These are phyloP conservation scores for Epinephelus moara DNA, from an alignment of 2,113 vertebrate genomes.

Conservation along the genomic window DNA sequence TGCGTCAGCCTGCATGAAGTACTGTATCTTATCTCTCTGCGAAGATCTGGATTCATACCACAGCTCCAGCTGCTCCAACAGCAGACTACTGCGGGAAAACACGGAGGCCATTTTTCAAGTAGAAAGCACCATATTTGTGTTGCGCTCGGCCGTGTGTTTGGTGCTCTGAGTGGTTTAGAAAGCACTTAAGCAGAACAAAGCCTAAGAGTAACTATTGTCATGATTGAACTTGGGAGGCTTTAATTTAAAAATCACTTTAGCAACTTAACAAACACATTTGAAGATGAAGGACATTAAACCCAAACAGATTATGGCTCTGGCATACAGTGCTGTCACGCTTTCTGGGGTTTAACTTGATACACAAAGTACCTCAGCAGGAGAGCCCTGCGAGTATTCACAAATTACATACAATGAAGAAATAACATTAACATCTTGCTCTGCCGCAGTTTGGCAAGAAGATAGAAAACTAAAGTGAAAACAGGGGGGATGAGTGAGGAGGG, in stretches of 20 bases:
- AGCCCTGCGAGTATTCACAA: not conserved
- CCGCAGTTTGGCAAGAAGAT: not conserved
- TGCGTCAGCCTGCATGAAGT: conserved; percentile 54
- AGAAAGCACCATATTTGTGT: conserved; percentile 33
- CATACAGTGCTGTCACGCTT: not conserved
- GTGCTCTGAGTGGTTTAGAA: conserved; percentile 1
- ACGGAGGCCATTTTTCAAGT: conserved; percentile 47
- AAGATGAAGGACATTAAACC: conserved; percentile 41
- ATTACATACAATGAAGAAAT: conserved; percentile 29
- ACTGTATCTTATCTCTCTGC: conserved; percentile 63
- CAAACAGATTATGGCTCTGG: conserved; percentile 38
- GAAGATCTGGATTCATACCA: conserved; percentile 57
- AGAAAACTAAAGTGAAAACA: conserved; percentile 7
- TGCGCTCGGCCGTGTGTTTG: not conserved
- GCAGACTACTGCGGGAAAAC: conserved; percentile 25
- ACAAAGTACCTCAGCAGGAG: not conserved
- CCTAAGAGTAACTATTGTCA: conserved; percentile 22
- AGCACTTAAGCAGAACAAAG: conserved; percentile 49
- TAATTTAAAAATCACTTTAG: conserved; percentile 48
- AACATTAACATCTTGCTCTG: not conserved
- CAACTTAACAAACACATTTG: conserved; percentile 28
- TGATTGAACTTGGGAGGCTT: conserved; percentile 34
- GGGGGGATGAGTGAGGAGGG: not conserved
- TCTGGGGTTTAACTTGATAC: conserved; percentile 23
- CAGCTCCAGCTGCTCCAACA: conserved; percentile 53